These are phyloP conservation scores for Arctopsyche grandis DNA, from an alignment of 1,140 invertebrate species.

Conservation along the genomic window DNA sequence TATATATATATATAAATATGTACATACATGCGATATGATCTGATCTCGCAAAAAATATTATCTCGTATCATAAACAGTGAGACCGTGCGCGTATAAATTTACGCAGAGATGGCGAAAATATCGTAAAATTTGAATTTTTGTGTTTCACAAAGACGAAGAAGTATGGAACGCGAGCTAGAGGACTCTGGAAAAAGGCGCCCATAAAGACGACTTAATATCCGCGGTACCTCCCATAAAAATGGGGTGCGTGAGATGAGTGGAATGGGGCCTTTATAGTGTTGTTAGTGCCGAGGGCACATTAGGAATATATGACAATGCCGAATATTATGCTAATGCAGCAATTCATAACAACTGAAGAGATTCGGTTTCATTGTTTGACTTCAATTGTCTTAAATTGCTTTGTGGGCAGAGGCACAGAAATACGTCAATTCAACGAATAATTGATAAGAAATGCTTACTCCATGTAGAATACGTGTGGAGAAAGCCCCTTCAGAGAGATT, in stretches of 20 bases:
- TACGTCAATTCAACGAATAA: neutral
- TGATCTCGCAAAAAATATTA: neutral
- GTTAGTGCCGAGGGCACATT: conserved; percentile 21
- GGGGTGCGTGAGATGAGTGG: neutral
- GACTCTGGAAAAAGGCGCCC: neutral
- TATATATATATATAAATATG: no score
- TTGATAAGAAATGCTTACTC: neutral
- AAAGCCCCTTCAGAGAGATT: no score
- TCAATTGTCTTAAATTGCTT: conserved; percentile 37
- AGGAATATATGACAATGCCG: conserved; percentile 30
- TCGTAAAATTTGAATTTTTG: conserved; percentile 26
- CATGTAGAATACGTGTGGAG: no score
- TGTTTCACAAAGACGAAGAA: conserved; percentile 9
- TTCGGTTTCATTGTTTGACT: conserved; percentile 26
- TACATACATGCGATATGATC: no score
- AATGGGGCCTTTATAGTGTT: conserved; percentile 32
- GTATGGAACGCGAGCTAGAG: neutral
- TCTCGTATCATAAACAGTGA: neutral
- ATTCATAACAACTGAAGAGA: conserved; percentile 37
- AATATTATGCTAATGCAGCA: conserved; percentile 39
- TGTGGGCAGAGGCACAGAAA: neutral
- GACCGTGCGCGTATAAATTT: neutral
- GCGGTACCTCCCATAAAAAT: neutral
- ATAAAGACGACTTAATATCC: conserved; percentile 27
- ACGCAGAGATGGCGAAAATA: neutral